Evolutionary conservation across 1,140 invertebrate species (phyloP).

Genomic region (Drosophila albomicans): DNA sequence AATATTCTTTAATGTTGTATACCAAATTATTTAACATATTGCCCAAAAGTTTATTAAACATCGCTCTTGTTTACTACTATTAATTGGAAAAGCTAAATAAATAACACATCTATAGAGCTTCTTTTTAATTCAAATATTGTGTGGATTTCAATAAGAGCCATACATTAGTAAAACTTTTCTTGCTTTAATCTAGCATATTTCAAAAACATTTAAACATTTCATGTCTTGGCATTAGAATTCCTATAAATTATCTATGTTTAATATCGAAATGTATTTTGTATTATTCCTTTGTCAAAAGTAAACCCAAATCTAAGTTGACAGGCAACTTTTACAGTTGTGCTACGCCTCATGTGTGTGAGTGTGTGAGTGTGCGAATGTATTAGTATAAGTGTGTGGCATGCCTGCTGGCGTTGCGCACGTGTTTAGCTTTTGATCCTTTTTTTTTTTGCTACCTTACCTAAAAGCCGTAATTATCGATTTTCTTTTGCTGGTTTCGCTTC

Average conservation of each 20-base stretch:
- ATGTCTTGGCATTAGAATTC: neutral
- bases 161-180: no score
- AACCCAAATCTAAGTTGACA: slow-evolving; percentile 10
- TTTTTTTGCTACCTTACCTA: slow-evolving; percentile 36
- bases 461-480: slow-evolving; percentile 69
- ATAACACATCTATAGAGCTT: no score
- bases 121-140: no score
- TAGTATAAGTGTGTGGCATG: slow-evolving; percentile 25
- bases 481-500: slow-evolving; percentile 27
- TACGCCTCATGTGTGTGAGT: neutral
- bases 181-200: neutral
- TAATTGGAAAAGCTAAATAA: no score
- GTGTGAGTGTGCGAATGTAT: slow-evolving; percentile 11
- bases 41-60: no score
- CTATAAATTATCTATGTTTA: neutral
- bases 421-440: slow-evolving; percentile 31
- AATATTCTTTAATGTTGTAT: no score
- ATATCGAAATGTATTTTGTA: neutral
- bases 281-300: neutral
- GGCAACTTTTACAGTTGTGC: slow-evolving; percentile 14
- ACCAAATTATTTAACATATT: no score
- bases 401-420: slow-evolving; percentile 20
- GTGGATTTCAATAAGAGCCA: no score
- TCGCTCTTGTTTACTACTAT: no score
- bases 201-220: no score